A percentile compares a stretch with the other conserved stretches of the same genome.
Conservation (phyloP, 2,113 vertebrate genomes). For the Tringa solitaria region DNA sequence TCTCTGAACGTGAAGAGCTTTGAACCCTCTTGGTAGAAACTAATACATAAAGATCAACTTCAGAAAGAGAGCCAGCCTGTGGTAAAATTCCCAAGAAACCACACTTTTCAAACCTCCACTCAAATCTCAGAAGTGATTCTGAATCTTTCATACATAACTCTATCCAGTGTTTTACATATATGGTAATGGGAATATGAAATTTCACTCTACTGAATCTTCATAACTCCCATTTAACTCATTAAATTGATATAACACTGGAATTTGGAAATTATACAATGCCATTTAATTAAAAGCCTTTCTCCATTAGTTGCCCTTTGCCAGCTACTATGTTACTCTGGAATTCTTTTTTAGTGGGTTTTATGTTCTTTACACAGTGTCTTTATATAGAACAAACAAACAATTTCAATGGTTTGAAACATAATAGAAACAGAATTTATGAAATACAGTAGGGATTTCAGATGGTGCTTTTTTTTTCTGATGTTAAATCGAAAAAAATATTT, state of each 20-base stretch:
- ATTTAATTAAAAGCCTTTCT: not conserved
- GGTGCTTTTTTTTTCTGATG: not conserved
- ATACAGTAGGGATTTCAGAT: not conserved
- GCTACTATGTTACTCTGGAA: not conserved
- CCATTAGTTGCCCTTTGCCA: not conserved
- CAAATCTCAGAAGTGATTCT: not conserved
- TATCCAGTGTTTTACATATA: not conserved
- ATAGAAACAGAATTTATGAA: not conserved
- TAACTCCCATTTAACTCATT: not conserved
- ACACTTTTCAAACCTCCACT: not conserved
- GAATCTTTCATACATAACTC: not conserved
- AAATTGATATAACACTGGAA: not conserved
- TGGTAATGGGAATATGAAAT: not conserved
- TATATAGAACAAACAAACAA: not conserved
- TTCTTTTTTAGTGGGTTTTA: not conserved
- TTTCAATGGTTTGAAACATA: not conserved
- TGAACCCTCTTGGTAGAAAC: not conserved
- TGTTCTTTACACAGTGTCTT: not conserved
- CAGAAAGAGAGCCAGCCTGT: not conserved
- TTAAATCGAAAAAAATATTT: not conserved
- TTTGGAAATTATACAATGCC: not conserved
- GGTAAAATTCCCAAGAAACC: not conserved
- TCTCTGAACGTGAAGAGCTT: not conserved
- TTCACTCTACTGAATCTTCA: not conserved
- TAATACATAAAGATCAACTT: not conserved